A percentile compares a stretch with the other conserved stretches of the same genome.
These are phyloP conservation scores for Parelbella ahira DNA, from an alignment of 2,888 invertebrate species.

Conservation along the genomic window DNA sequence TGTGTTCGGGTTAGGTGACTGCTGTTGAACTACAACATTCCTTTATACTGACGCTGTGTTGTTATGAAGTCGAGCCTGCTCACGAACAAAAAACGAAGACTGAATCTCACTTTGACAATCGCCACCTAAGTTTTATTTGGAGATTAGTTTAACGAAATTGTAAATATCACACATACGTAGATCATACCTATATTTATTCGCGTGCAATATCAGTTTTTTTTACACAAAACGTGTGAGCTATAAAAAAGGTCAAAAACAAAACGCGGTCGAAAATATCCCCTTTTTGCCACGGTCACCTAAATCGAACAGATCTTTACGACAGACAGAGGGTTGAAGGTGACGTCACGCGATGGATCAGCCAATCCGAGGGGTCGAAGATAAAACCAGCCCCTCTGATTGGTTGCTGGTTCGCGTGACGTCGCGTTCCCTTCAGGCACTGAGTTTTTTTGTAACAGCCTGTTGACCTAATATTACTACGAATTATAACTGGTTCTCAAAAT, in stretches of 20 bases:
- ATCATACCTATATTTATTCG: background rate
- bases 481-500: conserved; percentile 22
- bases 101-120: conserved; percentile 9
- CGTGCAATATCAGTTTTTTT: conserved; percentile 6
- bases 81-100: conserved; percentile 17
- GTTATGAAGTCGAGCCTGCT: background rate
- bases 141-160: conserved; percentile 1
- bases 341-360: conserved; percentile 15
- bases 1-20: conserved; percentile 17
- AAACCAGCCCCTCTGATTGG: conserved; percentile 9
- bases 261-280: too few species aligned
- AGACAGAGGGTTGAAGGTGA: conserved; percentile 20
- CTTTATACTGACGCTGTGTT: background rate
- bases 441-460: conserved; percentile 18
- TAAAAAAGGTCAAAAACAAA: too few species aligned
- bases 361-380: conserved; percentile 10
- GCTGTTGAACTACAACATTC: background rate
- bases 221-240: background rate
- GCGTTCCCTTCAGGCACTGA: conserved; percentile 19
- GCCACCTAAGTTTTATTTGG: background rate
- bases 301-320: conserved; percentile 22
- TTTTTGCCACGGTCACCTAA: conserved; percentile 37
- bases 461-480: conserved; percentile 25
- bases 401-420: conserved; percentile 14
- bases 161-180: conserved; percentile 6